These are phyloP conservation scores for Rhizoglyphus robini DNA, from an alignment of 1,140 invertebrate species.

Conservation along the genomic window DNA sequence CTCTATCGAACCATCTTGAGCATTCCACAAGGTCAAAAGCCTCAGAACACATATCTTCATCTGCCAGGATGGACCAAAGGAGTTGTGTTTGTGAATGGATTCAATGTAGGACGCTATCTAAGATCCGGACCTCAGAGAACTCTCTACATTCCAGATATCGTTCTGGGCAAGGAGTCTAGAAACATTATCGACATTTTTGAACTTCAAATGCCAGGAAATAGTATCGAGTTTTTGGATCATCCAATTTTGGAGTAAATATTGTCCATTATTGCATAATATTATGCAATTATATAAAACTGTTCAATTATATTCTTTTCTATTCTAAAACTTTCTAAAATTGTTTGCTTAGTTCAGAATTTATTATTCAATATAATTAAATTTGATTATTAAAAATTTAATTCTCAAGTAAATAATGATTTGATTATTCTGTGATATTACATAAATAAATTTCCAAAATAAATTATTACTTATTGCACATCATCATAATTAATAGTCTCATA, in stretches of 20 bases:
- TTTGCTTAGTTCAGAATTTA: no score
- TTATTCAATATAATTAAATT: no score
- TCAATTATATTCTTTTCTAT: no score
- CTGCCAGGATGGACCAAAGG: slow-evolving; percentile 31
- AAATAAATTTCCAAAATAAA: no score
- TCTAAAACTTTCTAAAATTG: no score
- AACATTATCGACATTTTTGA: slow-evolving; percentile 23
- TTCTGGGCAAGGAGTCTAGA: slow-evolving; percentile 15
- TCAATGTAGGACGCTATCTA: slow-evolving; percentile 48
- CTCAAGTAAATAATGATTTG: no score
- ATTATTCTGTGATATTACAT: no score
- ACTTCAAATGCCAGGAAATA: slow-evolving; percentile 2
- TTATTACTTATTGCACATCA: no score
- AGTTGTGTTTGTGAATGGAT: slow-evolving; percentile 48
- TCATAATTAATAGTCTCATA: no score
- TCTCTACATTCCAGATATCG: slow-evolving; percentile 39
- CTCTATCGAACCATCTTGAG: neutral
- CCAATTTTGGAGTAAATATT: slow-evolving; percentile 10
- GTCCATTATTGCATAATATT: no score
- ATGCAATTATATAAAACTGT: no score
- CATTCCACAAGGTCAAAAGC: neutral
- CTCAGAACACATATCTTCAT: slow-evolving; percentile 22
- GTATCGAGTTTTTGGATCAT: slow-evolving; percentile 15
- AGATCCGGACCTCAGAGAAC: slow-evolving; percentile 43
- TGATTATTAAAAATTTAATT: no score